Conservation (phyloP, 2,888 invertebrate genomes). For the Leucophenga maculata region DNA sequence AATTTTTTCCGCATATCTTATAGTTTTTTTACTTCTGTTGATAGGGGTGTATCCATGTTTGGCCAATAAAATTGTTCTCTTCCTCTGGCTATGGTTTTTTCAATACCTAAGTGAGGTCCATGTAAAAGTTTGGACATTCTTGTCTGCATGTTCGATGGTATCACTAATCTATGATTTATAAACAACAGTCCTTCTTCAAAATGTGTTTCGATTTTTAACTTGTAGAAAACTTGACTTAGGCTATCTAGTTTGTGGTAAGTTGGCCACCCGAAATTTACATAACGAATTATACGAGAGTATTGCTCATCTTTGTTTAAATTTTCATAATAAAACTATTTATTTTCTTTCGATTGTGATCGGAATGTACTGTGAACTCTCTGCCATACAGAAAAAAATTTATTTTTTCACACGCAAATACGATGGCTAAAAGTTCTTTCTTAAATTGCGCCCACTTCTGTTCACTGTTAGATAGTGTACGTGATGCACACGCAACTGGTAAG, state of each 20-base stretch:
- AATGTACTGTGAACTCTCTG: constrained; percentile 51
- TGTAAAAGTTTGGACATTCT: too few species aligned
- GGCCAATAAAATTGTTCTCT: constrained; percentile 59
- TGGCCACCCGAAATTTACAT: too few species aligned
- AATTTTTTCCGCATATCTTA: constrained; percentile 12
- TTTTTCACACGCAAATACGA: not conserved
- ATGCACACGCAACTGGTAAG: not conserved
- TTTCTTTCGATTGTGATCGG: too few species aligned
- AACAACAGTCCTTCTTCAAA: too few species aligned
- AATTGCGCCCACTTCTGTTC: constrained; percentile 7
- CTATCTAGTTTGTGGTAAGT: constrained; percentile 21
- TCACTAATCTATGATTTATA: too few species aligned
- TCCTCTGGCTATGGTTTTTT: constrained; percentile 52
- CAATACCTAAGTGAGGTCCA: constrained; percentile 52
- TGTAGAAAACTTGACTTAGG: constrained; percentile 21
- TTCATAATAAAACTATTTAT: too few species aligned
- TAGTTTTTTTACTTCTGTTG: constrained; percentile 43
- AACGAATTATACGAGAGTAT: too few species aligned
- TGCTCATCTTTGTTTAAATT: too few species aligned
- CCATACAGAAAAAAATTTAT: constrained; percentile 34
- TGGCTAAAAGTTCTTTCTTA: not conserved
- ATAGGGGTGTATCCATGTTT: too few species aligned
- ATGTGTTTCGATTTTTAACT: not conserved
- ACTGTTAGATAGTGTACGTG: not conserved
- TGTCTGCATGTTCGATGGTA: too few species aligned